Evolutionary conservation across 1,140 invertebrate genomes (phyloP).

Genomic region (Cherax destructor): DNA sequence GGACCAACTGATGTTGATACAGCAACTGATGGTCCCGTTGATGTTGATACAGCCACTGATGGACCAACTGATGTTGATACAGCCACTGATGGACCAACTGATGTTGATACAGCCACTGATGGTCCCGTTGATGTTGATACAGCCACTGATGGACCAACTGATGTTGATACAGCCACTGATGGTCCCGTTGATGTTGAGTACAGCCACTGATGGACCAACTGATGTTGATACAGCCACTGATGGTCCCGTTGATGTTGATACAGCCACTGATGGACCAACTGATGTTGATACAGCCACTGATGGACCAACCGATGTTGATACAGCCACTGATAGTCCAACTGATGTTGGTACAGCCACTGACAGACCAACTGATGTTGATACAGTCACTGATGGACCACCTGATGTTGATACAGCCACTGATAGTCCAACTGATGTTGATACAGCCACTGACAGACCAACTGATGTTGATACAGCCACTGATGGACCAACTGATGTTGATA

Average conservation of each 20-base stretch:
- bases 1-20: background rate
- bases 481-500: background rate
- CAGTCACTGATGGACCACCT: background rate
- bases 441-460: background rate
- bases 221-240: background rate
- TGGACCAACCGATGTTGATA: background rate
- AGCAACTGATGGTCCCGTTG: background rate
- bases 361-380: background rate
- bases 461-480: background rate
- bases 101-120: background rate
- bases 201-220: background rate
- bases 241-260: background rate
- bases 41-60: background rate
- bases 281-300: slow-evolving; percentile 9
- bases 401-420: background rate
- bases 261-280: background rate
- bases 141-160: background rate
- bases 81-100: background rate
- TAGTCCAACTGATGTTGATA: background rate
- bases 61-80: background rate
- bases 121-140: background rate
- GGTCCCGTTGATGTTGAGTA: background rate
- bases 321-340: background rate
- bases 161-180: background rate
- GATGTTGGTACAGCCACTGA: background rate